These are phyloP conservation scores for Acanthiza pusilla DNA, from an alignment of 2,797 vertebrate species.

Conservation along the genomic window DNA sequence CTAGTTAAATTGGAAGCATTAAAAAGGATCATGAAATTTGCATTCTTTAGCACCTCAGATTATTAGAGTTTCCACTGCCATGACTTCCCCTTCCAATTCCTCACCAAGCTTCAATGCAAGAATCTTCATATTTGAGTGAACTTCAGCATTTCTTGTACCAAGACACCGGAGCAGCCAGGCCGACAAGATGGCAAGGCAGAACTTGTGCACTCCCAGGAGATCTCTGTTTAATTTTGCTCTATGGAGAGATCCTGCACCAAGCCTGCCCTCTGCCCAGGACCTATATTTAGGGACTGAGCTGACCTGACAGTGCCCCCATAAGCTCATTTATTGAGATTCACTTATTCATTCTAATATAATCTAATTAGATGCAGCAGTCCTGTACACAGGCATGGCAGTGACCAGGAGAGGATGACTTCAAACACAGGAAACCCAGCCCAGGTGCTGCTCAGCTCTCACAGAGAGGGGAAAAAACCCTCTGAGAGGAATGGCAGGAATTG, in stretches of 20 bases:
- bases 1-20: slow-evolving; percentile 19
- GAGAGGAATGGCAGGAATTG: neutral
- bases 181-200: neutral
- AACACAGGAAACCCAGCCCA: neutral
- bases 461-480: rapidly evolving
- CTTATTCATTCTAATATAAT: slow-evolving; percentile 51
- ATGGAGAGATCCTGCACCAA: neutral
- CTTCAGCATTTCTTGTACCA: neutral
- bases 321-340: slow-evolving; percentile 59
- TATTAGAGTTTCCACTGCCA: neutral
- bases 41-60: slow-evolving; percentile 17
- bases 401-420: neutral
- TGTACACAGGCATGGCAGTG: neutral
- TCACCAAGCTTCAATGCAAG: neutral
- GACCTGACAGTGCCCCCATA: slow-evolving; percentile 17
- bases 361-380: slow-evolving; percentile 45
- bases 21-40: slow-evolving; percentile 33
- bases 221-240: neutral
- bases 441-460: neutral
- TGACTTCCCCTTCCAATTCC: neutral
- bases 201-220: neutral
- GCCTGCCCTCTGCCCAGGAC: neutral
- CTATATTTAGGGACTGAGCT: slow-evolving; percentile 17
- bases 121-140: neutral
- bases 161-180: neutral